A percentile compares a stretch with the other conserved stretches of the same genome.
Conservation (phyloP, 2,113 vertebrate species). For the Xiphophorus maculatus region DNA sequence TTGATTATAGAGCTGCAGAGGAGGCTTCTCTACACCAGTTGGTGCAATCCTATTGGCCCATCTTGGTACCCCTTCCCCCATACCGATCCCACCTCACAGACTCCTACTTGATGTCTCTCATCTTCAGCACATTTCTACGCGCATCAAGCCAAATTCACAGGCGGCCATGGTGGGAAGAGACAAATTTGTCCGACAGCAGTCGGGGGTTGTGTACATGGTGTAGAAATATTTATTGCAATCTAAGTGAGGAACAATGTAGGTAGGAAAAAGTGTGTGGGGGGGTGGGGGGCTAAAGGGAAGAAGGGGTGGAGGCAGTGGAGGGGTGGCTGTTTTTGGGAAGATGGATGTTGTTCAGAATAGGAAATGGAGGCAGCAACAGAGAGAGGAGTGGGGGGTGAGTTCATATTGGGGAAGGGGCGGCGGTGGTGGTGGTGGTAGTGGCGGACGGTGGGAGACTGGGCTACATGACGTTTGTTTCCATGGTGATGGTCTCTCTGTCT, state of each 20-base stretch:
- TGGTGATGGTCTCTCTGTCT: constrained; percentile 78
- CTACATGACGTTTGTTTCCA: constrained; percentile 79
- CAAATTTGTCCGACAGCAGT: background rate
- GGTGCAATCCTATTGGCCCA: constrained; percentile 38
- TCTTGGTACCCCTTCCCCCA: constrained; percentile 42
- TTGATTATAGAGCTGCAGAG: background rate
- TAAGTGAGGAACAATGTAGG: constrained; percentile 2
- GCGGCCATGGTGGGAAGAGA: background rate
- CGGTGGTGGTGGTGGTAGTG: constrained; percentile 8
- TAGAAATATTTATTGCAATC: constrained; percentile 13
- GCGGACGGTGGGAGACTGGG: constrained; percentile 66
- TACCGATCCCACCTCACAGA: constrained; percentile 9
- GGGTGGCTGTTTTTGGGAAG: constrained; percentile 28
- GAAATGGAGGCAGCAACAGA: constrained; percentile 50
- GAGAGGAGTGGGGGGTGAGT: constrained; percentile 49
- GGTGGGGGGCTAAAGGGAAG: background rate
- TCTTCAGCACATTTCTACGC: constrained; percentile 2
- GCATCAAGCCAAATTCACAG: background rate
- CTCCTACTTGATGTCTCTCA: constrained; percentile 16
- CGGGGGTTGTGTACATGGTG: background rate
- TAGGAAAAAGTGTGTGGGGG: background rate
- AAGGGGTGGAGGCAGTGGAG: background rate
- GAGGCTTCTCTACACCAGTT: constrained; percentile 5
- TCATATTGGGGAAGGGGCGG: constrained; percentile 64
- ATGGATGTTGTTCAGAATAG: constrained; percentile 61